Conservation (phyloP, 2,797 vertebrate genomes). For the Spheniscus humboldti region DNA sequence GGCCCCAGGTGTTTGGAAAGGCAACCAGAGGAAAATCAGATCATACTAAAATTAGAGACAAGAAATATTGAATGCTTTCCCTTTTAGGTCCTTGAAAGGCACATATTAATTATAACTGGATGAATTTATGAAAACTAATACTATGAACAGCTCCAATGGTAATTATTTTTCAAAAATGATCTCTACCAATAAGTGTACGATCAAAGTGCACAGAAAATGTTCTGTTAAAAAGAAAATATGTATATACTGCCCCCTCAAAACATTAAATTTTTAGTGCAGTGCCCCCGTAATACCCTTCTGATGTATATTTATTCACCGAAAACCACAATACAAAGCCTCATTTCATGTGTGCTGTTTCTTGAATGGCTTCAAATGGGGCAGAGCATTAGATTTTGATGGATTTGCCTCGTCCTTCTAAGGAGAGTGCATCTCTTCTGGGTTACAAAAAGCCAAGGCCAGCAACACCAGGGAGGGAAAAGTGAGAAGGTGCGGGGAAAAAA, state of each 20-base stretch:
- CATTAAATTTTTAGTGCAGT: not conserved
- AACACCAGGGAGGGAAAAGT: not conserved
- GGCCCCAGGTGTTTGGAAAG: conserved; percentile 73
- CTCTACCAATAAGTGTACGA: conserved; percentile 17
- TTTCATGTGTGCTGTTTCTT: not conserved
- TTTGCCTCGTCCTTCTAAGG: not conserved
- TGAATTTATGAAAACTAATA: conserved; percentile 63
- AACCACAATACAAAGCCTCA: not conserved
- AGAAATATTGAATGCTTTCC: conserved; percentile 62
- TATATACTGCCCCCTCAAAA: not conserved
- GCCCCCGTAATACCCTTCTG: not conserved
- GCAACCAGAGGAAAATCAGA: conserved; percentile 70
- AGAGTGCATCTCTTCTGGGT: not conserved
- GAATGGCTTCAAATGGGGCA: not conserved
- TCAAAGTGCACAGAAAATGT: conserved; percentile 9
- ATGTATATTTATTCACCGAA: not conserved
- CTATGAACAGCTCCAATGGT: conserved; percentile 11
- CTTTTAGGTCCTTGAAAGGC: conserved; percentile 69
- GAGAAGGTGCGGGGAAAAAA: not conserved
- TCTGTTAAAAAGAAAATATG: not conserved
- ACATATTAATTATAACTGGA: conserved; percentile 66
- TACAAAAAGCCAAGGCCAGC: not conserved
- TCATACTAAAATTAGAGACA: conserved; percentile 70
- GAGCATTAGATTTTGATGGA: not conserved
- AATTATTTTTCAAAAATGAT: conserved; percentile 58